Base-by-base conservation (phyloP, 2,113 vertebrate species). In the Camarhynchus parvulus region DNA sequence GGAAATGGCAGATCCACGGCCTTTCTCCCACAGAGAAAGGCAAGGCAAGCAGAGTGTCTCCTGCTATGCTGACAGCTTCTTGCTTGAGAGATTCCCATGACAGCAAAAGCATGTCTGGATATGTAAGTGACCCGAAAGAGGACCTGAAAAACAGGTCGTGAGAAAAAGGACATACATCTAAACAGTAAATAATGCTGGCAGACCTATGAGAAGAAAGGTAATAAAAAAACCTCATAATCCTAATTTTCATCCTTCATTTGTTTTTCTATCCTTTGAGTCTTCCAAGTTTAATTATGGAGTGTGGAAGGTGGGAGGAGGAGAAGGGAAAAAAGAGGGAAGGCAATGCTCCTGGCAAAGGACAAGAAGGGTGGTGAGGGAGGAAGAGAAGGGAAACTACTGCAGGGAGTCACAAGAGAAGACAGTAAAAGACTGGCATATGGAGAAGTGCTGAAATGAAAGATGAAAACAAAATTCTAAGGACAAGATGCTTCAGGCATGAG, bases 101-200 rank as follows among this genome's bases (percentile, higher is more conserved):
- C 55, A 92, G 61, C 18, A 86, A 39, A 91, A 83, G 37, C 87
- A 56, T 52, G 82, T 77, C 79, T 94, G 79, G 90, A 96, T 95
- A 93, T 6, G 88, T 14, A 83, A 94, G 35, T 61, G 82, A 86
- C 85, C 92, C 75, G 81, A 91, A 91, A 68, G 75, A 92, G 18
- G 72, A 90, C 94, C 70, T 92, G 96, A 94, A 95, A 95, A 96
- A 97, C 96, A 85, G 78, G 93, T 95, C 70, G 63, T 42, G 62
- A 90, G 31, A 72, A 79, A 86, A 94, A 58, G 9, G 37, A 91
- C 87, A 66, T 86, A 83, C 82, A 91, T 75, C 87, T 96, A 94
- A 96, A 94, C 67, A 91, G 59, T 83, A 95, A 94, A 93, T 78
- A 95, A 31, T 33, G 79, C n/a, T 96, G 92, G 85, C 87, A 95